Evolutionary conservation across 2,888 invertebrate genomes (phyloP), one percentile per base, ranked within the genome.

Genomic region (Gari tellinella): DNA sequence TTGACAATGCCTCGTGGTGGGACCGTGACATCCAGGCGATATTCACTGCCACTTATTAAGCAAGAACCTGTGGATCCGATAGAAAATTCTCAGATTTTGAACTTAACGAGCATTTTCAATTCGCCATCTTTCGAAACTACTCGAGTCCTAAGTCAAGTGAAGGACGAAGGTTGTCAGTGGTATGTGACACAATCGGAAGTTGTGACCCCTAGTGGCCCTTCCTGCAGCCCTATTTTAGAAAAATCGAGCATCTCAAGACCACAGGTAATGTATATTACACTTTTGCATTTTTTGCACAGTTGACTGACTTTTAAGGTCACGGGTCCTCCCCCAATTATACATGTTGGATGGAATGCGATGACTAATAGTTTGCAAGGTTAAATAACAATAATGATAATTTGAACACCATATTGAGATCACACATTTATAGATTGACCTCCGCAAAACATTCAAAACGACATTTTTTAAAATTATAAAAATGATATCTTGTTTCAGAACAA

Each of bases 21-120:
- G 62, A 43, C 79, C 52, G 63, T 78, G 46, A 69, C 72, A 74
- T 85, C 70, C 72, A 82, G 78, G 80, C 83, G 72, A 61, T 82
- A 70, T 70, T 87, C 77, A 70, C 68, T 85, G 41, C 78, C 85
- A 41, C 64, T 85, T 48, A 69, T 88, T 12, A 88, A 88, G 67
- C 84, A 85, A 66, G 88, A 88, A 76, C 77, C 80, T 14, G 37
- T 72, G 40, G 85, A 86, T 45, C 58, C 58, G 31, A 74, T 70
- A 43, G 80, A 81, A 60, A 83, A 84, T 43, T 79, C 86, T 23
- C 86, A 86, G 57, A 84, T 87, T 56, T 67, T 86, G 69, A 85
- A 83, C 67, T 77, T 86, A 68, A 80, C 85, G n/a, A 85, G 85
- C 52, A 82, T 85, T 63, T 85, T 83, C 65, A 75, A 80, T 48